phyloP scores from a whole-genome alignment of 2,888 invertebrate genomes.

The Tricholauxania praeusta region DNA sequence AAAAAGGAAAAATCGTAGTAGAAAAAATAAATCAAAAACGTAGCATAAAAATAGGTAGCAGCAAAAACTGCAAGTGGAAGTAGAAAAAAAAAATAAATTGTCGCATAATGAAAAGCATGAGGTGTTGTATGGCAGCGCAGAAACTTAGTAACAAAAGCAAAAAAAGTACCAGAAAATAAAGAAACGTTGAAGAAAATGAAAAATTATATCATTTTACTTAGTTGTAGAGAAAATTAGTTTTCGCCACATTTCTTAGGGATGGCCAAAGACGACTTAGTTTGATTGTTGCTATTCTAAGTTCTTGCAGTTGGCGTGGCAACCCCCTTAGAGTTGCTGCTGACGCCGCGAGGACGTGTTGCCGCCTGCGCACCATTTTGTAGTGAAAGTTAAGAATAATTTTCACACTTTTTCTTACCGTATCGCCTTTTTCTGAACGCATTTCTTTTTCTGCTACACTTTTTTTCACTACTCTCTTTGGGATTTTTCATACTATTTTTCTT shows the following conservation, averaged over 20 bases:
- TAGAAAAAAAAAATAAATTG: not conserved
- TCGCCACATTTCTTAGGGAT: constrained; percentile 31
- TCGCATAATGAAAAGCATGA: constrained; percentile 12
- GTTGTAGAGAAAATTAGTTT: constrained; percentile 36
- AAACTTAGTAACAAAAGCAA: not conserved
- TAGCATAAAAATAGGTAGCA: not conserved
- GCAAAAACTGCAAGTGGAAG: not conserved
- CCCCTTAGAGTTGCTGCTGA: not conserved
- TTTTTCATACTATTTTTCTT: not conserved
- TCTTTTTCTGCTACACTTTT: not conserved
- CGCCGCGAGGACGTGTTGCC: not conserved
- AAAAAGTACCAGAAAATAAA: not conserved
- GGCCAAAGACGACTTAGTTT: constrained; percentile 6
- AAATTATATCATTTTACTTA: constrained; percentile 35
- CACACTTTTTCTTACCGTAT: constrained; percentile 4
- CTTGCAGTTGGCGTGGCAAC: too few species aligned
- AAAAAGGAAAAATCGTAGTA: too few species aligned
- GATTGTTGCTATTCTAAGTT: not conserved
- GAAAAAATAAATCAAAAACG: not conserved
- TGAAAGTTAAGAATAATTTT: constrained; percentile 33
- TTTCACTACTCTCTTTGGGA: not conserved
- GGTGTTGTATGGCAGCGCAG: constrained; percentile 27
- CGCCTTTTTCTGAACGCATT: not conserved
- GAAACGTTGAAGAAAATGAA: constrained; percentile 18
- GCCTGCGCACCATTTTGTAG: constrained; percentile 4